These are phyloP conservation scores for Atta colombica DNA, from an alignment of 1,140 invertebrate genomes.

Conservation along the genomic window DNA sequence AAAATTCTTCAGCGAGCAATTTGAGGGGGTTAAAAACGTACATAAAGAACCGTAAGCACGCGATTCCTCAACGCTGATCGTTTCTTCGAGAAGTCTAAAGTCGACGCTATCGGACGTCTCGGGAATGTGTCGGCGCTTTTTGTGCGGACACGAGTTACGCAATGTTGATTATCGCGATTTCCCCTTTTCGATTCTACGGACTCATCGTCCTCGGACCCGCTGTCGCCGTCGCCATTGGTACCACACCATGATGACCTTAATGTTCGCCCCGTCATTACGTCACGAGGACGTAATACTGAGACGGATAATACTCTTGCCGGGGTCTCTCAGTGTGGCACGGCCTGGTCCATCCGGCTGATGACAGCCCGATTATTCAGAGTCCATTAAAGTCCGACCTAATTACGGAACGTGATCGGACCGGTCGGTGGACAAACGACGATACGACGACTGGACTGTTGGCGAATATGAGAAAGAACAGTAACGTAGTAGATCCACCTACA, in stretches of 20 bases:
- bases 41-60: background rate
- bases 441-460: background rate
- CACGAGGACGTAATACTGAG: slow-evolving; percentile 45
- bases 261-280: slow-evolving; percentile 56
- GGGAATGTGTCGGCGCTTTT: slow-evolving; percentile 43
- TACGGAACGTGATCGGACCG: slow-evolving; percentile 28
- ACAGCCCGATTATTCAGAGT: slow-evolving; percentile 59
- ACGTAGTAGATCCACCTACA: slow-evolving; percentile 70
- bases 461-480: slow-evolving; percentile 6
- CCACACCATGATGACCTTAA: slow-evolving; percentile 63
- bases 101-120: slow-evolving; percentile 7
- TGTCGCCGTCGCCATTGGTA: slow-evolving; percentile 22
- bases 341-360: slow-evolving; percentile 42
- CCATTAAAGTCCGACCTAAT: slow-evolving; percentile 70
- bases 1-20: background rate
- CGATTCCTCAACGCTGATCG: background rate
- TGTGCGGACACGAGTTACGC: slow-evolving; percentile 4
- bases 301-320: slow-evolving; percentile 2
- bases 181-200: slow-evolving; percentile 40
- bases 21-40: background rate
- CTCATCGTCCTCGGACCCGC: slow-evolving; percentile 9
- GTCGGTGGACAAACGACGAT: background rate
- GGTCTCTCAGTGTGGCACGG: background rate
- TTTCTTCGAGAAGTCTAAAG: background rate
- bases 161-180: slow-evolving; percentile 55